Evolutionary conservation across 2,113 vertebrate genomes (phyloP), one percentile per base, ranked within the genome.

Genomic region (Oreotrochilus melanogaster): DNA sequence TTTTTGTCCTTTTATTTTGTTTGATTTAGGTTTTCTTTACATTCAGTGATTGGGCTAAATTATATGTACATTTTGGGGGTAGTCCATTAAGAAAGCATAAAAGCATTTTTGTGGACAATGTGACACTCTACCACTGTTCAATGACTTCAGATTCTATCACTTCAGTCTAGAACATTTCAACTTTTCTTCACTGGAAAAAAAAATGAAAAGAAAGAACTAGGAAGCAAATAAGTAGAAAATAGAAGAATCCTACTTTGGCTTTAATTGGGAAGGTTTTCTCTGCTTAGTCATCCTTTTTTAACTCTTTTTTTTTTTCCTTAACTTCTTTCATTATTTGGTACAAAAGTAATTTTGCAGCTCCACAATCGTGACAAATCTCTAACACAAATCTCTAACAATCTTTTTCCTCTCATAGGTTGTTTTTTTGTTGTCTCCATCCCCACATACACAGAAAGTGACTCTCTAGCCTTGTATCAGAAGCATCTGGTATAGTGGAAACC

Each of bases 161-260:
- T 64, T 72, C 23, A 24, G 7, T 4, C 5, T 6, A 65, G 25
- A 89, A 53, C 0, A 47, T 83, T 91, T 11, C 23, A 65, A 1
- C 0, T 4, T 2, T 33, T 65, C 35, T 48, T 61, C 56, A n/a
- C 4, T 24, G 9, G 73, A 76, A 66, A 3, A 28, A 81, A 75
- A 53, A 47, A 25, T 9, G 1, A 37, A 57, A 65, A 5, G 1
- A 51, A 60, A 2, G 4, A 12, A 7, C 2, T 28, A 76, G 6
- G 10, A 33, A 42, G n/a, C 61, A 86, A 86, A 10, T 2, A 43
- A 61, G 18, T 8, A 65, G n/a, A 73, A 65, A 10, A 66, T 27
- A 1, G 21, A 48, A 57, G 86, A 57, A 17, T 64, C 35, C 16
- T 74, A 1, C 9, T 47, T 17, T 57, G 5, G 1, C 17, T 80